Base-by-base conservation (phyloP, 2,888 invertebrate species). In the Tubulanus polymorphus region DNA sequence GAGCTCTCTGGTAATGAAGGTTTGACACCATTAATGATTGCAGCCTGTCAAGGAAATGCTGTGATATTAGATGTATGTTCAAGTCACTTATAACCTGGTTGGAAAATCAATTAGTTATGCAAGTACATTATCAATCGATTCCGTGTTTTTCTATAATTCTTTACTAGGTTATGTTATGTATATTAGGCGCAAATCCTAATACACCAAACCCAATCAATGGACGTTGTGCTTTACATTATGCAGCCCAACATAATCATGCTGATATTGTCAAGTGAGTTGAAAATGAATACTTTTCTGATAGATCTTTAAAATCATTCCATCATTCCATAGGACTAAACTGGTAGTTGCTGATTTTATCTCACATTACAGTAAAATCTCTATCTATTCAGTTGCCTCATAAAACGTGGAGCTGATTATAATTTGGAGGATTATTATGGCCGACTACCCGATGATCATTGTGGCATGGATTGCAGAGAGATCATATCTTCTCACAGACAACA, bases 361-460 rank as follows among this genome's bases (percentile, higher is more conserved):
- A 35, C n/a, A 10, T 12, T 10, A n/a, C 35, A 35, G 35, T 35
- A 35, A 10, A 35, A 35, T n/a, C n/a, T 48, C 18, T 8, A 12
- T 32, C 20, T 50, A 45, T 55, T 23, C 54, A 75, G 75, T 26
- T 66, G 66, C 59, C 58, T 75, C 27, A 60, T 74, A 2, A 66
- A 68, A 26, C 58, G 74, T 48, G 75, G 74, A 29, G 73, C 71
- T 29, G 73, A 75, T 56, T 66, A 71, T 20, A 75, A 74, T 55
- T 50, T 65, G 26, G 74, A 74, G 47, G 72, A 71, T 47, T 59
- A 64, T 20, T 55, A 65, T 25, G 66, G 67, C 1, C 60, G 64
- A n/a, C 62, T 69, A 29, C 67, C 75, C 6, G 75, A 75, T 53
- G 74, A 75, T 53, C 37, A 15, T 26, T 54, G 48, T 5, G 50